Conservation (phyloP, 2,113 vertebrate genomes). For the Epinephelus moara region DNA sequence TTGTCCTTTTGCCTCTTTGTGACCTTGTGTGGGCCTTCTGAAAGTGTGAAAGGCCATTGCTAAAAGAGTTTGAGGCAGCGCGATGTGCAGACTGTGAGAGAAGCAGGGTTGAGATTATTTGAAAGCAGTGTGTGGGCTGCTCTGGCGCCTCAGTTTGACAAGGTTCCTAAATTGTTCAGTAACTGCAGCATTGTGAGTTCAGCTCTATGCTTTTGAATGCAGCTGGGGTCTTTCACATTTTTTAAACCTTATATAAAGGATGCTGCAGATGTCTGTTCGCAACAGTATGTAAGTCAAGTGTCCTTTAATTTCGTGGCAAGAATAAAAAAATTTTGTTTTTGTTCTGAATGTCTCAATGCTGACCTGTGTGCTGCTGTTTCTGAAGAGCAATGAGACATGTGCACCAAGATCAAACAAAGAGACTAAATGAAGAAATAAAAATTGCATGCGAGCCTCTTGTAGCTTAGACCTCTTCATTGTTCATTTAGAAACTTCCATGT, state of each 20-base stretch:
- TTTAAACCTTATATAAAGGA: not conserved
- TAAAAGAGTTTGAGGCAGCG: constrained; percentile 37
- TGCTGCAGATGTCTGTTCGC: not conserved
- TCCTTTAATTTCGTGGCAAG: not conserved
- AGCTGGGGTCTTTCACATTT: constrained; percentile 9
- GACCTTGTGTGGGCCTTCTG: constrained; percentile 33
- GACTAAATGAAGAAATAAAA: not conserved
- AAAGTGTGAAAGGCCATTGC: constrained; percentile 37
- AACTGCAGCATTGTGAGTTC: constrained; percentile 34
- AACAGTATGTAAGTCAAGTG: not conserved
- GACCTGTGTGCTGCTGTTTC: not conserved
- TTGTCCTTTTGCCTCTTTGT: constrained; percentile 29
- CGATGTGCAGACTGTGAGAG: constrained; percentile 26
- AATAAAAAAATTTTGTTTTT: constrained; percentile 1
- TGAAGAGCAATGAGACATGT: not conserved
- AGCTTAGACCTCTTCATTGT: not conserved
- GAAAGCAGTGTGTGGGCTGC: constrained; percentile 40
- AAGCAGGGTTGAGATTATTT: constrained; percentile 30
- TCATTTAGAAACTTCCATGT: not conserved
- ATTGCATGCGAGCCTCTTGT: constrained; percentile 26
- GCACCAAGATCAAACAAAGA: not conserved
- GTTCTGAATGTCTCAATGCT: not conserved
- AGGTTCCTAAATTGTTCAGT: constrained; percentile 39
- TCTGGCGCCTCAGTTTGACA: constrained; percentile 37
- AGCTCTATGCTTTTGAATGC: constrained; percentile 16